phyloP scores from a whole-genome alignment of 2,797 vertebrate species.

The Pseudochromis fuscus region DNA sequence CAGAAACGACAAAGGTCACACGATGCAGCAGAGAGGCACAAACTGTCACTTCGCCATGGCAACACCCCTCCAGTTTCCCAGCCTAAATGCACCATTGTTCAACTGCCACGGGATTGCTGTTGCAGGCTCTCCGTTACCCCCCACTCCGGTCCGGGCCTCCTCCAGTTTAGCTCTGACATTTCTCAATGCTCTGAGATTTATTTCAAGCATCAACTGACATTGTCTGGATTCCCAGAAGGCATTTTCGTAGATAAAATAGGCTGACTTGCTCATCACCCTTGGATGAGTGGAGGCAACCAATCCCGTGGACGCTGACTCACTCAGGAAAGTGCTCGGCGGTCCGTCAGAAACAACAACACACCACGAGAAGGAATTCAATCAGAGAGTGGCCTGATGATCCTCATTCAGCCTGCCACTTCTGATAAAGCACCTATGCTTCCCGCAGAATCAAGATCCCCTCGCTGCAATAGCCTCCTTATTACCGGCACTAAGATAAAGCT shows the following conservation, averaged over 20 bases:
- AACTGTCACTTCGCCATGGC: slow-evolving; percentile 20
- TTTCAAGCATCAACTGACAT: slow-evolving; percentile 71
- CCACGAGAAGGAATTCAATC: slow-evolving; percentile 74
- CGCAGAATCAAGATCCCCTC: slow-evolving; percentile 24
- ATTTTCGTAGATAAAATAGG: slow-evolving; percentile 71
- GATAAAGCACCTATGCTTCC: slow-evolving; percentile 73
- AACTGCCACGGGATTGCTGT: slow-evolving; percentile 18
- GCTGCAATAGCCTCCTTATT: slow-evolving; percentile 46
- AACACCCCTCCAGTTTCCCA: slow-evolving; percentile 16
- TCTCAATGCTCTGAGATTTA: slow-evolving; percentile 66
- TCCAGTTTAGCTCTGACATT: slow-evolving; percentile 60
- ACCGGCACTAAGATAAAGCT: slow-evolving; percentile 43
- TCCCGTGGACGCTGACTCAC: slow-evolving; percentile 65
- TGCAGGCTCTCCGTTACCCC: slow-evolving; percentile 33
- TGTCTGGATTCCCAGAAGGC: slow-evolving; percentile 66
- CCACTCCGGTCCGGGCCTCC: slow-evolving; percentile 22
- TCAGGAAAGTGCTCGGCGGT: slow-evolving; percentile 50
- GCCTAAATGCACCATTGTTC: slow-evolving; percentile 46
- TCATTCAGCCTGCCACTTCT: slow-evolving; percentile 75
- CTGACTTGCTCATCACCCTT: slow-evolving; percentile 69
- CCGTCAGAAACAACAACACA: slow-evolving; percentile 65
- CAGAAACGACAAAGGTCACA: slow-evolving; percentile 18
- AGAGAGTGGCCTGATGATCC: slow-evolving; percentile 70
- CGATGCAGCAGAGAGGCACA: neutral
- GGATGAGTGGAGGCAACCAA: slow-evolving; percentile 69